Conservation (phyloP, 2,113 vertebrate genomes). For the Apistogramma diplotaenia region DNA sequence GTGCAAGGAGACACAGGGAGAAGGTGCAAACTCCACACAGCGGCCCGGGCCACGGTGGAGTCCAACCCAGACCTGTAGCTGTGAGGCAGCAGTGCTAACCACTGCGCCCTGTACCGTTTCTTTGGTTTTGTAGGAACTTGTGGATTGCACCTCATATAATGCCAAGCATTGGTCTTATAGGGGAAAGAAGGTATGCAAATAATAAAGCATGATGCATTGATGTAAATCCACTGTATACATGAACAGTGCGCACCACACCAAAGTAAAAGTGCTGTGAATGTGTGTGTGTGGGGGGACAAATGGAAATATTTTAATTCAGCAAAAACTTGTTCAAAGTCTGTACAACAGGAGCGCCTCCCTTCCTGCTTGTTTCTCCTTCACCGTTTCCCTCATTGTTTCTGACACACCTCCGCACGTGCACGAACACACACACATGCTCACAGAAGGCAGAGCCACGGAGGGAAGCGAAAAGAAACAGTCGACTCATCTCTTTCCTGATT, state of each 20-base stretch:
- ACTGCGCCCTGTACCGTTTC: too few species aligned
- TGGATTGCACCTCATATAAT: too few species aligned
- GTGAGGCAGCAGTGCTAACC: too few species aligned
- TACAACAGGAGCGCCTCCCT: not conserved
- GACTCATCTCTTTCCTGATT: conserved; percentile 56
- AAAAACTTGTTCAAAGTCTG: not conserved
- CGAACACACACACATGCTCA: conserved; percentile 5
- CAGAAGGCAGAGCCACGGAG: conserved; percentile 19
- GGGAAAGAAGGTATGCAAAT: too few species aligned
- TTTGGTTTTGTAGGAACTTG: too few species aligned
- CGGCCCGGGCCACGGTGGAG: too few species aligned
- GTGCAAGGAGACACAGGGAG: too few species aligned
- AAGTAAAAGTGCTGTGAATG: not conserved
- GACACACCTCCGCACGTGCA: not conserved
- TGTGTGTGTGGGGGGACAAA: not conserved
- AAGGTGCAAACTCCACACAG: too few species aligned
- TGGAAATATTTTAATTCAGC: not conserved
- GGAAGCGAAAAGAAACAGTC: conserved; percentile 35
- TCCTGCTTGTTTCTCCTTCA: not conserved
- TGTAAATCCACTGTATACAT: too few species aligned
- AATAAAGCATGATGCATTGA: too few species aligned
- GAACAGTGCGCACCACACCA: not conserved
- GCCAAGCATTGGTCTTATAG: too few species aligned
- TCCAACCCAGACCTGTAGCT: too few species aligned
- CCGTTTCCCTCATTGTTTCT: not conserved